Percentiles rank a stretch among this genome's conserved stretches.
Conservation (phyloP, 2,797 vertebrate species). For the Phyllotis vaccarum region DNA sequence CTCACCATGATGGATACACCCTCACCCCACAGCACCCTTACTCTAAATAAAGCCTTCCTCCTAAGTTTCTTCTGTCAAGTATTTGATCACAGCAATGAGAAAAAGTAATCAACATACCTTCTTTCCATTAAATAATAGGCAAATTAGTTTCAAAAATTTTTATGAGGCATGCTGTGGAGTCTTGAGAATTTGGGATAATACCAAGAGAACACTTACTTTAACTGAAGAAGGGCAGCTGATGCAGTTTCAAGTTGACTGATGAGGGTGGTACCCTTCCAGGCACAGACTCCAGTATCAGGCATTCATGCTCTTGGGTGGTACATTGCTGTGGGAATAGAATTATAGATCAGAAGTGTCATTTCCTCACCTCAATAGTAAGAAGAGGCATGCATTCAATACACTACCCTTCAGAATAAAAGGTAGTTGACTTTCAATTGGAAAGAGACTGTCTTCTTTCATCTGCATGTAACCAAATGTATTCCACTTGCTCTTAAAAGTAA, state of each 20-base stretch:
- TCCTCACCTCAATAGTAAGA: too few relatives aligned
- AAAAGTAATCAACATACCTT: not conserved
- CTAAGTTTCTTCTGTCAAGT: too few relatives aligned
- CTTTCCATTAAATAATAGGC: not conserved
- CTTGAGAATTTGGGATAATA: not conserved
- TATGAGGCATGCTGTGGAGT: not conserved
- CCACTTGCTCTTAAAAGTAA: not conserved
- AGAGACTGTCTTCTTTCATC: not conserved
- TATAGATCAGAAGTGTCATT: rapidly evolving
- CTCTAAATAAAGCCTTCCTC: not conserved
- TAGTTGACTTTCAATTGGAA: not conserved
- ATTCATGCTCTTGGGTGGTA: rapidly evolving
- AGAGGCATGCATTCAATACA: rapidly evolving
- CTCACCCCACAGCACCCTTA: not conserved
- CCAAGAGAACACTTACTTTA: not conserved
- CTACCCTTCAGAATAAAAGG: not conserved
- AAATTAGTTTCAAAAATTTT: not conserved
- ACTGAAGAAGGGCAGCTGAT: too few relatives aligned
- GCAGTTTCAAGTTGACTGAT: rapidly evolving
- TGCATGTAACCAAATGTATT: not conserved
- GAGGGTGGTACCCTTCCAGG: rapidly evolving
- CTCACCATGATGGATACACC: not conserved
- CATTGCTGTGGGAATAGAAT: rapidly evolving
- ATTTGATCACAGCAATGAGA: not conserved
- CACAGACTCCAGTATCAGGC: rapidly evolving